Conservation (phyloP, 2,113 vertebrate genomes). For the Gallinago paraguaiae region DNA sequence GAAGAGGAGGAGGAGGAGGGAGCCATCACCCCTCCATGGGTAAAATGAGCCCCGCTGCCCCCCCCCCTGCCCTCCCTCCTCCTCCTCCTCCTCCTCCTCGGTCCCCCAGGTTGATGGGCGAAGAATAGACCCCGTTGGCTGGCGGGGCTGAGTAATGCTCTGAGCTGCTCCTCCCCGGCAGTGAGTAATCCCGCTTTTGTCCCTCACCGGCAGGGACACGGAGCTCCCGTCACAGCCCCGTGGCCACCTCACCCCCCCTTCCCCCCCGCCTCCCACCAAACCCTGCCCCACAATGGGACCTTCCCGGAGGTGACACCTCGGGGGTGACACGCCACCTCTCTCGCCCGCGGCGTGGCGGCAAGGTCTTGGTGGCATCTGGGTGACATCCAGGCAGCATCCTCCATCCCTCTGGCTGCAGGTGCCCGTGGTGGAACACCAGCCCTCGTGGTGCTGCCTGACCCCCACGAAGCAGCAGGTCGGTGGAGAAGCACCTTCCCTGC, state of each 20-base stretch:
- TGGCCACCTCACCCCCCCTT: not conserved
- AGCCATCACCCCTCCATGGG: not conserved
- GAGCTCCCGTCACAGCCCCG: rapidly evolving
- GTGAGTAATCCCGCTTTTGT: constrained; percentile 52
- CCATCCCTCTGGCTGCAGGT: rapidly evolving
- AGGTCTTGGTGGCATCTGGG: not conserved
- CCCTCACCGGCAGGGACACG: not conserved
- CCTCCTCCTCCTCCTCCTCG: not conserved
- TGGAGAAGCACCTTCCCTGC: constrained; percentile 51
- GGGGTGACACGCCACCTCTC: not conserved
- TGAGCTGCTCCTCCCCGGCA: constrained; percentile 45
- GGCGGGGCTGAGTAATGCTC: constrained; percentile 58
- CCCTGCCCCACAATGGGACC: no score
- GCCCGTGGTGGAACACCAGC: rapidly evolving
- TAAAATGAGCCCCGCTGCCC: not conserved
- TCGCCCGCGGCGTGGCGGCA: rapidly evolving
- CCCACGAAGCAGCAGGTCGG: not conserved
- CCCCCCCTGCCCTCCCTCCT: not conserved
- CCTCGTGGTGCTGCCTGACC: rapidly evolving
- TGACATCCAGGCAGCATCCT: not conserved
- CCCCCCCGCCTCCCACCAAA: no score
- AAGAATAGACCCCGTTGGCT: constrained; percentile 19
- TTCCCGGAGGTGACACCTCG: rapidly evolving
- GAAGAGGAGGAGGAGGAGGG: not conserved
- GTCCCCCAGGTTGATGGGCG: not conserved